These are phyloP conservation scores for Pocota personata DNA, from an alignment of 2,888 invertebrate genomes.

Conservation along the genomic window DNA sequence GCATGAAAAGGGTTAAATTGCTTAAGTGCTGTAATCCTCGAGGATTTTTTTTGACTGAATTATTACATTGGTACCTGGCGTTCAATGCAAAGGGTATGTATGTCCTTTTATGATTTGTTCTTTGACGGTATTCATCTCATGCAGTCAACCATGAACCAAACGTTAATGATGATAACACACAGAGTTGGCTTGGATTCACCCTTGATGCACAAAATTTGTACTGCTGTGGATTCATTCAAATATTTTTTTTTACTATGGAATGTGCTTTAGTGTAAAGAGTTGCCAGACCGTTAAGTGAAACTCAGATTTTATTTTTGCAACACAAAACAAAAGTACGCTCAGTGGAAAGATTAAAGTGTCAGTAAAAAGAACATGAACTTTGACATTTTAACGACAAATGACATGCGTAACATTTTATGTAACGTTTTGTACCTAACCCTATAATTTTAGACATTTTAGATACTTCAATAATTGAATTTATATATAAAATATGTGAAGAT, in stretches of 20 bases:
- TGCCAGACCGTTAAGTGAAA: not conserved
- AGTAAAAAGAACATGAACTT: not conserved
- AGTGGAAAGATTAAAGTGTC: not conserved
- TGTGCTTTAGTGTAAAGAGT: not conserved
- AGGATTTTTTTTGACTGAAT: not conserved
- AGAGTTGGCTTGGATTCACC: not conserved
- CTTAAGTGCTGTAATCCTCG: constrained; percentile 6
- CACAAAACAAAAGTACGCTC: not conserved
- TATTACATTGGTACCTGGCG: not conserved
- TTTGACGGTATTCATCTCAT: constrained; percentile 10
- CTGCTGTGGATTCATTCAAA: not conserved
- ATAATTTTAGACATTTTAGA: not conserved
- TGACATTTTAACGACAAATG: not conserved
- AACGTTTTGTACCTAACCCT: not conserved
- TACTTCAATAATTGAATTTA: not conserved
- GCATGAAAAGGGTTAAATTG: constrained; percentile 39
- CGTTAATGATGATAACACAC: constrained; percentile 21
- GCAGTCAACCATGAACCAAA: constrained; percentile 39
- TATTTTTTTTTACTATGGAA: not conserved
- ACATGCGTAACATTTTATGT: not conserved
- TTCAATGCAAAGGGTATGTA: not conserved
- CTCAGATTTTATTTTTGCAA: not conserved
- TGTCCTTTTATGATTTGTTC: not conserved
- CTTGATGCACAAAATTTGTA: not conserved
- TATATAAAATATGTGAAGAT: not conserved